These are phyloP conservation scores for Pelmatolapia mariae DNA, from an alignment of 2,113 vertebrate species.

Conservation along the genomic window DNA sequence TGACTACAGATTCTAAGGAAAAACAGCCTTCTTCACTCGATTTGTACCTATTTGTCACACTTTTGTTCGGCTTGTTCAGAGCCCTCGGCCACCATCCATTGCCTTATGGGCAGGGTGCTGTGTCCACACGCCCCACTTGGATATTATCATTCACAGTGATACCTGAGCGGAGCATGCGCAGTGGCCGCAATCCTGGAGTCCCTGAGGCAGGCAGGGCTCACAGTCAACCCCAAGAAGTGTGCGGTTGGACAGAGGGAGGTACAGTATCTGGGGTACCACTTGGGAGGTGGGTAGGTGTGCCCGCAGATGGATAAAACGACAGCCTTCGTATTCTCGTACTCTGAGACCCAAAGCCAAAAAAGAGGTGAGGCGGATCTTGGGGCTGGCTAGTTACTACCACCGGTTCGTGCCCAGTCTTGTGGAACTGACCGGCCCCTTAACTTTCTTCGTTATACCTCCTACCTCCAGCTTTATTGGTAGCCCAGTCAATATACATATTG, in stretches of 20 bases:
- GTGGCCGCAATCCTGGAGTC: background rate
- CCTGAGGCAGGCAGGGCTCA: background rate
- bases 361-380: background rate
- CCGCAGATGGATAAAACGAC: background rate
- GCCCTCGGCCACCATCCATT: background rate
- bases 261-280: background rate
- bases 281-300: background rate
- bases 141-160: background rate
- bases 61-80: background rate
- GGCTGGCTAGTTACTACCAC: background rate
- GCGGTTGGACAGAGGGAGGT: background rate
- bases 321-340: background rate
- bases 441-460: background rate
- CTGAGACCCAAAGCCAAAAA: background rate
- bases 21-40: background rate
- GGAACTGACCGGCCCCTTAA: background rate
- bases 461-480: background rate
- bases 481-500: background rate
- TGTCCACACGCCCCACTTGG: background rate
- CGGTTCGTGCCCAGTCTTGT: background rate
- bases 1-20: background rate
- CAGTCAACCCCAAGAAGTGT: background rate
- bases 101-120: background rate
- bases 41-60: background rate
- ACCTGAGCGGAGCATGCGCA: background rate